phyloP scores from a whole-genome alignment of 1,140 invertebrate species.

The Lepidurus packardi region DNA sequence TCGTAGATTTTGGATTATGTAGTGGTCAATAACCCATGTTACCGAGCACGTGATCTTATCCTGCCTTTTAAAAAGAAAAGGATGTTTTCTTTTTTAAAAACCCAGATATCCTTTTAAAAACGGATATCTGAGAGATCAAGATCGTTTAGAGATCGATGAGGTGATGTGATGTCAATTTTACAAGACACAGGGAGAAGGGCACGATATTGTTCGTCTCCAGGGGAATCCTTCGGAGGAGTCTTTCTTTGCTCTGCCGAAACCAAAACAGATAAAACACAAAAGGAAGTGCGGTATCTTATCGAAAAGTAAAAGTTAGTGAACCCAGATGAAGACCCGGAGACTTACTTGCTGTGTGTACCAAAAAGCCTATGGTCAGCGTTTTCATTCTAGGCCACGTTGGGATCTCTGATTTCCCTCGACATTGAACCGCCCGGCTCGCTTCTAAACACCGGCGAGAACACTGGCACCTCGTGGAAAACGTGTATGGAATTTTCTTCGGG shows the following conservation, averaged over 20 bases:
- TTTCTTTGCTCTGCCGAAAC: background rate
- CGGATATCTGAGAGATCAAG: too few species aligned
- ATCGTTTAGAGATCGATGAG: background rate
- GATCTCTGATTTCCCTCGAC: constrained; percentile 18
- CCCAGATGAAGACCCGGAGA: background rate
- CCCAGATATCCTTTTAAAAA: too few species aligned
- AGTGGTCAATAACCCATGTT: too few species aligned
- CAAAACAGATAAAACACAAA: background rate
- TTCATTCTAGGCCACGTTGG: background rate
- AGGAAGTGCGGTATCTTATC: background rate
- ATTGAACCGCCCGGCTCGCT: background rate
- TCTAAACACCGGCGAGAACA: background rate
- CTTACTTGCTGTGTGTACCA: background rate
- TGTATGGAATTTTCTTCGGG: background rate
- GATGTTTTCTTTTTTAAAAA: too few species aligned
- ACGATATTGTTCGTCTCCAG: background rate
- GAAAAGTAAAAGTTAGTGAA: background rate
- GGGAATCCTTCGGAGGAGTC: background rate
- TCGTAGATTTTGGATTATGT: too few species aligned
- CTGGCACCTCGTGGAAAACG: background rate
- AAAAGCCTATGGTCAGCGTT: background rate
- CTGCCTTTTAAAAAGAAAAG: too few species aligned
- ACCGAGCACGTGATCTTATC: too few species aligned
- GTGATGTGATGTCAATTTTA: background rate
- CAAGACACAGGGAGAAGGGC: background rate